Percentiles rank a stretch among this genome's conserved stretches.
Evolutionary conservation across 2,888 invertebrate species (phyloP).

Genomic region (Andrena camellia): DNA sequence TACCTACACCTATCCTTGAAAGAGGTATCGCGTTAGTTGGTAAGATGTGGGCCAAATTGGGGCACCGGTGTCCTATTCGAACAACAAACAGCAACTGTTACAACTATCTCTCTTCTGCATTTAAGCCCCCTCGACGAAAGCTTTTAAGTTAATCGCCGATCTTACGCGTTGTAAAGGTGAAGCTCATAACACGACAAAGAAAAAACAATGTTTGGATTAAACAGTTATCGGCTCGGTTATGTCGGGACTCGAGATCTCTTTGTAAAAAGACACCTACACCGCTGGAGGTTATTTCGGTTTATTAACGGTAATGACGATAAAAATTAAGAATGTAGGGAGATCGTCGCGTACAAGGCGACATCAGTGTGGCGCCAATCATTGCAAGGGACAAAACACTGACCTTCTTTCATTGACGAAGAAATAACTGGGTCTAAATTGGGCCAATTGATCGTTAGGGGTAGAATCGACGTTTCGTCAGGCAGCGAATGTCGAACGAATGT

Average conservation of each 20-base stretch:
- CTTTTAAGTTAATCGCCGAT: constrained; percentile 69
- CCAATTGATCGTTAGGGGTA: constrained; percentile 65
- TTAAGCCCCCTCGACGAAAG: constrained; percentile 68
- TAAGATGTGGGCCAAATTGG: constrained; percentile 88
- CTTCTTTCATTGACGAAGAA: constrained; percentile 64
- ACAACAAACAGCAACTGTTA: constrained; percentile 85
- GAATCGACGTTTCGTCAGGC: constrained; percentile 65
- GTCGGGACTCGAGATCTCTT: constrained; percentile 17
- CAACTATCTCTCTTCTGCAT: constrained; percentile 87
- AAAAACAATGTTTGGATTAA: constrained; percentile 19
- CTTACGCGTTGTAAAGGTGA: constrained; percentile 74
- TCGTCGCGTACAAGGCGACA: constrained; percentile 48
- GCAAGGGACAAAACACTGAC: constrained; percentile 66
- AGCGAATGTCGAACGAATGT: constrained; percentile 24
- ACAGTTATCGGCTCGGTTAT: constrained; percentile 14
- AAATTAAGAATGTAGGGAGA: constrained; percentile 61
- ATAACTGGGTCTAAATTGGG: constrained; percentile 69
- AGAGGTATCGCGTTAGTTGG: constrained; percentile 85
- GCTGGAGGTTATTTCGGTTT: constrained; percentile 56
- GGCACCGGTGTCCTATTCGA: constrained; percentile 88
- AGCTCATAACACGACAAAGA: neutral
- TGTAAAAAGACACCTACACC: constrained; percentile 39
- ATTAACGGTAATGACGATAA: constrained; percentile 62
- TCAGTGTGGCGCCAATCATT: constrained; percentile 54
- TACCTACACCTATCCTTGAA: constrained; percentile 85